Base-by-base conservation (phyloP, 2,888 invertebrate species). In the Oscheius sp. region DNA sequence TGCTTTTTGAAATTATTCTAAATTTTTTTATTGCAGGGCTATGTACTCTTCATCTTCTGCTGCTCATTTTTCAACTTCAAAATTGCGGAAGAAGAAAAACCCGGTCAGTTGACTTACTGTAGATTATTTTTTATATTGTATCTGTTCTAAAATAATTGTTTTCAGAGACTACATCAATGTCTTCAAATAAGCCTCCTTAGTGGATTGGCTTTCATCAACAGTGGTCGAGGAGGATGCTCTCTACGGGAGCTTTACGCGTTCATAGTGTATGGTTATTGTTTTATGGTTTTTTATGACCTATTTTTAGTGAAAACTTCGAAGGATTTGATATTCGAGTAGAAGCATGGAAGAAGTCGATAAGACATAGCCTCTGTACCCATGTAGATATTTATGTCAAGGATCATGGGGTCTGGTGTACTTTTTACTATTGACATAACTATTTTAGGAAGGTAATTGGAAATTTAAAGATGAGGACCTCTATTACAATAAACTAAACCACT, bases 321-420 rank as follows among this genome's bases (percentile, higher is more conserved):
- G 58, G 35, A 1, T 58, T 29, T 29, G 58, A 58, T 27, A 58
- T 58, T n/a, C 21, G n/a, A n/a, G 3, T 29, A 16, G 58, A 58
- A 35, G 35, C 58, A 29, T 58, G 58, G 58, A 58, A 58, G 58
- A 58, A 58, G 58, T 58, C 58, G 3, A 27, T 58, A 12, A 25
- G 58, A n/a, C 58, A 58, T 27, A 58, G 58, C 27, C 58, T 58
- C 5, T 58, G 58, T 13, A 27, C 58, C 13, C 27, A 58, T n/a
- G 27, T n/a, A 16, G 27, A 23, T 1, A n/a, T 58, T n/a, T 58
- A 58, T 29, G 29, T 27, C 13, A 58, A 25, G 29, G 29, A 9
- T 23, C 0, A 9, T 29, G 58, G 58, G 1, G 29, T 49, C 3
- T 35, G 35, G n/a, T n/a, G n/a, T n/a, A n/a, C 49, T 3, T 49